Evolutionary conservation across 1,140 invertebrate genomes (phyloP), one percentile per base, ranked within the genome.

Genomic region (Drosophila nasuta): DNA sequence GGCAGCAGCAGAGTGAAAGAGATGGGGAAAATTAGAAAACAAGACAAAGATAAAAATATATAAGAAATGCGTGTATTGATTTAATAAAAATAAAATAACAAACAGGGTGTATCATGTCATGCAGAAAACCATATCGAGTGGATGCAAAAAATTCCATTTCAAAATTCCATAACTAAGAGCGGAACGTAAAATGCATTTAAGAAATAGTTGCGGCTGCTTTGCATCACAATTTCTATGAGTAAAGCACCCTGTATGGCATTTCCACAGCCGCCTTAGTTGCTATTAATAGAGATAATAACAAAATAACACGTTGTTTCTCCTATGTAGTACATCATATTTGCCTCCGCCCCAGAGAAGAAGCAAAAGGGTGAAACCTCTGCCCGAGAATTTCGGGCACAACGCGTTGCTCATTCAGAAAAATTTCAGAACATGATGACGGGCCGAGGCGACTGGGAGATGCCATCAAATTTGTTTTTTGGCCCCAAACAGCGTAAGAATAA

Each of bases 11-110:
- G 30, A 43, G 65, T 46, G 41, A 59, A 62, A 56, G 58, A 75
- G 56, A 51, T 59, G 82, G 78, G 78, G 71, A 86, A 76, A 72
- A 83, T 88, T 75, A 68, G 85, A 71, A 66, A 72, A 75, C 74
- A 79, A 89, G 83, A 88, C 74, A 83, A 81, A 88, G 82, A 88
- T 83, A 88, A 70, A 88, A 89, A 87, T 75, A 89, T 89, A 77
- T 80, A 89, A 75, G 81, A 79, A 88, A 88, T 88, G 81, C 79
- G 81, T 75, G 76, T 81, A 88, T 88, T 88, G 85, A 88, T 88
- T 88, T 88, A 89, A 88, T 88, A 88, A 89, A 83, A 89, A 85
- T 78, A 75, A 85, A 72, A 79, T 68, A 68, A 64, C 69, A 79
- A 71, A 88, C 73, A 80, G 75, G 79, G 82, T 82, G 82, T 49